Evolutionary conservation across 2,797 vertebrate genomes (phyloP), one percentile per base, ranked within the genome.

Genomic region (Coranthus polyacanthus): DNA sequence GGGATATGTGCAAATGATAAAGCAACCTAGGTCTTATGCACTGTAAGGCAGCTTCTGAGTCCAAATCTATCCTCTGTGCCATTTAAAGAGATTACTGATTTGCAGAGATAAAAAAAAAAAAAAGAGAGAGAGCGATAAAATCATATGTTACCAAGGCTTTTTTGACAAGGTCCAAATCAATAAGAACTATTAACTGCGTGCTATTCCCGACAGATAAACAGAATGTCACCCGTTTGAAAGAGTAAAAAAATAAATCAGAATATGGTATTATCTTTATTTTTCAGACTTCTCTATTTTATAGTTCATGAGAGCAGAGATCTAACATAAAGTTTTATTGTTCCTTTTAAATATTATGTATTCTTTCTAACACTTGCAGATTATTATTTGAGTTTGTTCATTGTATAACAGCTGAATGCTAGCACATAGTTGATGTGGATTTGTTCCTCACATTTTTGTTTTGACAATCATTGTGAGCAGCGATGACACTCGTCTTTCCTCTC

Each of bases 191-290:
- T 34, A 53, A 20, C 34, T 37, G n/a, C 44, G 59, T 55, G 32
- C 52, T 65, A 21, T 66, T 69, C 54, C 68, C 53, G 54, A 72
- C 68, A 79, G 58, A 70, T 59, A 52, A 83, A 75, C 66, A 71
- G 92, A 93, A 91, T 93, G 90, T 93, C 82, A 64, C 59, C 64
- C 29, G 53, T 60, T 65, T 75, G 74, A 53, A 44, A 67, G 26
- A 59, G 42, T 50, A 39, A 15, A 18, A 11, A 66, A 64, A 63
- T 45, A 37, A 65, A 70, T 63, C 22, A 29, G 78, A 81, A 71
- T 68, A 79, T 56, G 47, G 1, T 45, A 43, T 83, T 82, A 68
- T 79, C 66, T 72, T 91, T 89, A 88, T 89, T 87, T 89, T 83
- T 82, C 60, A 70, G 77, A 86, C 45, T 2, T 67, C 55, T 88